phyloP scores from a whole-genome alignment of 2,888 invertebrate species.

The Oxytorus armatus region DNA sequence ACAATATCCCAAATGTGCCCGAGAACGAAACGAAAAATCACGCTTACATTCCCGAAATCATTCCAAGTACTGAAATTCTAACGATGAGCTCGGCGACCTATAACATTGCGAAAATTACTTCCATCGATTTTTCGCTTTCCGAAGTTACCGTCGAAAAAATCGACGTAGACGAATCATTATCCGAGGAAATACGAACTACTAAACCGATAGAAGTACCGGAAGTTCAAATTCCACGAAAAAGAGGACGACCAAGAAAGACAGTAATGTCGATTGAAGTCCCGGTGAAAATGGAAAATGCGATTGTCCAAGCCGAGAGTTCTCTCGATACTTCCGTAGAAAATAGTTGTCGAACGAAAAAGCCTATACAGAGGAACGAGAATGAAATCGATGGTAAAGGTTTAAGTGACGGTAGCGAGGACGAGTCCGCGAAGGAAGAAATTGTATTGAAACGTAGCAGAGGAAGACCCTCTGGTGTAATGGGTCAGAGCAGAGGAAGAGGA shows the following conservation, averaged over 20 bases:
- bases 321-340: background rate
- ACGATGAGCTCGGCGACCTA: background rate
- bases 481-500: conserved; percentile 24
- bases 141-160: background rate
- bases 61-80: background rate
- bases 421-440: conserved; percentile 8
- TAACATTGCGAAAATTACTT: background rate
- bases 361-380: conserved; percentile 38
- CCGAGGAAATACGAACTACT: background rate
- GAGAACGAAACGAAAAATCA: background rate
- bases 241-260: conserved; percentile 30
- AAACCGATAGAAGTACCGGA: background rate
- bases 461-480: conserved; percentile 24
- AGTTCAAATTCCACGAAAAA: conserved; percentile 17
- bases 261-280: background rate
- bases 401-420: conserved; percentile 58
- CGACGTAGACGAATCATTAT: background rate
- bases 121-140: background rate
- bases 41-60: background rate
- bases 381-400: conserved; percentile 64
- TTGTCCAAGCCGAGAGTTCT: no score
- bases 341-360: conserved; percentile 43
- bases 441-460: conserved; percentile 19
- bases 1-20: background rate
- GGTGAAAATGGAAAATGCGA: background rate